Evolutionary conservation across 2,113 vertebrate genomes (phyloP), one percentile per base, ranked within the genome.

Genomic region (Brachyhypopomus occidentalis): DNA sequence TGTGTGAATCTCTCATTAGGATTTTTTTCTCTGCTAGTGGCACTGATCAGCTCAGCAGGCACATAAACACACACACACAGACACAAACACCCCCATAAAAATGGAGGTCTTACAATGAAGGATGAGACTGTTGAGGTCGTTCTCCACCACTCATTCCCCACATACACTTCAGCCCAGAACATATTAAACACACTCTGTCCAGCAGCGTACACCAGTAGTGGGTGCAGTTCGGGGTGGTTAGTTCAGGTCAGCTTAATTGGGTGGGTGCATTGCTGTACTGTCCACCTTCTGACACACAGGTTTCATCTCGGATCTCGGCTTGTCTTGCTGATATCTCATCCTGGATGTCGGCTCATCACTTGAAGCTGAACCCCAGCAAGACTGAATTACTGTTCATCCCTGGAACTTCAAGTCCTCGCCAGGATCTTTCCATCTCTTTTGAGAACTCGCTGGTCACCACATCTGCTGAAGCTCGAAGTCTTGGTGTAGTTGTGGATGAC

Each of bases 1-100:
- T 66, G 77, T 71, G 77, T 25, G 79, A 77, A 62, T 79, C 80
- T 76, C 67, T 83, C 80, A 76, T 66, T 71, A 85, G 60, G 64
- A 59, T 62, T 82, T 82, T 76, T 72, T 84, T 52, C 84, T 82
- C 67, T 60, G 48, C 79, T 48, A 55, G 66, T 75, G 81, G 76
- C 63, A 66, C 55, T 81, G 25, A 73, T 74, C 70, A 73, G 72
- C 76, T 82, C 36, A 82, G 64, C 64, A 74, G 63, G 27, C 79
- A 78, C 80, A 74, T 60, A 81, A 36, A 63, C 67, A 64, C 78
- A 78, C 62, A 70, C 67, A 84, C 77, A 76, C 45, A 72, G 27
- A 71, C 34, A 36, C 48, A 63, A 60, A 71, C 12, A 52, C 45
- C 9, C 17, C 41, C 67, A 70, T 34, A 70, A 75, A 75, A 30